These are phyloP conservation scores for Corythornis madagascariensis DNA, from an alignment of 2,113 vertebrate species.

Conservation along the genomic window DNA sequence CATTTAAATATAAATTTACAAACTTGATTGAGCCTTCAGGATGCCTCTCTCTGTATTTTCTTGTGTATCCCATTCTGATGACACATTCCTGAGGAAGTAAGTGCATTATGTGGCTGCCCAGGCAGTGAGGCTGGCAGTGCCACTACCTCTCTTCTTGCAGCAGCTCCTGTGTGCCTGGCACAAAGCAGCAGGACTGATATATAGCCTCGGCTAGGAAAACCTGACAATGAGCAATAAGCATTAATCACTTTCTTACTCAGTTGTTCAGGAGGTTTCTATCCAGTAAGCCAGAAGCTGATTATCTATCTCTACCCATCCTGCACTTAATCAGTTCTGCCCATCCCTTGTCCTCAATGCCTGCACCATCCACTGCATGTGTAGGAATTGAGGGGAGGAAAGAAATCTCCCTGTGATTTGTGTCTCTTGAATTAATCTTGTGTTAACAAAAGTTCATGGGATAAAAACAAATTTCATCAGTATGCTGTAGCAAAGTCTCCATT, in stretches of 20 bases:
- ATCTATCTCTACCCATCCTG: not conserved
- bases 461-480: not conserved
- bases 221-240: not conserved
- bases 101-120: rapidly evolving
- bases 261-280: not conserved
- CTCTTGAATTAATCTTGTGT: not conserved
- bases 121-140: not conserved
- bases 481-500: not conserved
- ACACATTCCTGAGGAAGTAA: not conserved
- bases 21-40: not conserved
- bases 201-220: not conserved
- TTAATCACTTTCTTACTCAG: not conserved
- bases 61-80: not conserved
- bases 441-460: not conserved
- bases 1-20: not conserved
- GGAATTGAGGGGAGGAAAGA: not conserved
- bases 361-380: not conserved
- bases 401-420: not conserved
- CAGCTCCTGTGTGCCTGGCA: not conserved
- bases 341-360: not conserved
- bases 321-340: not conserved
- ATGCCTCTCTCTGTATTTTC: not conserved
- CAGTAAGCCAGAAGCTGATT: not conserved
- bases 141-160: not conserved
- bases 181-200: not conserved